Base-by-base conservation (phyloP, 2,888 invertebrate species). In the Drosophila merina region DNA sequence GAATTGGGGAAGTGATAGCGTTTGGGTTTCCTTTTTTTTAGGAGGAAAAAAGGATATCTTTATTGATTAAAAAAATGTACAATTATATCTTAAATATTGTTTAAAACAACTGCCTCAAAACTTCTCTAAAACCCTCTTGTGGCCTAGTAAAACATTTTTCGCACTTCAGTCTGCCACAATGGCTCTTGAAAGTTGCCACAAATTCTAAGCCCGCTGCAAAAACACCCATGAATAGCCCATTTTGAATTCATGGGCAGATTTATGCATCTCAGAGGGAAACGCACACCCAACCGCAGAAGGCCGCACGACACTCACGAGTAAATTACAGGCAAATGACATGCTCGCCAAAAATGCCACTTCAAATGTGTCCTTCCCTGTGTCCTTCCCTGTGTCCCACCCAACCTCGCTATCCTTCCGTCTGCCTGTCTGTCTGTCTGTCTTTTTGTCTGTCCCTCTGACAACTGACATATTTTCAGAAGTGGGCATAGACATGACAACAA, bases 401-500 rank as follows among this genome's bases (percentile, higher is more conserved):
- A 8, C 14, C 31, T 42, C 62, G 3, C 36, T 12, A 28, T 33
- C 20, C 8, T 30, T 9, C 25, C n/a, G 40, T 12, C 12, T 2
- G 2, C 5, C 10, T 2, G 9, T 20, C 25, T 12, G 40, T 12
- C 12, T 2, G 2, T 8, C 10, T 2, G 9, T 20, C 12, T 8
- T 12, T n/a, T 5, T 4, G 20, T 10, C 14, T 44, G 47, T 14
- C 54, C 57, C 50, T 52, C 71, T 78, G 80, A 78, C 83, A 84
- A 70, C 70, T 72, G 79, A 72, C 81, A 79, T 79, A 80, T 86
- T 86, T 73, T 74, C 72, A 70, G 57, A 83, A 85, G 82, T 82
- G 82, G 85, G 85, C 85, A 79, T 64, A 83, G 85, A 83, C 82
- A 85, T 85, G 82, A 79, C 79, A 85, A 79, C 79, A 82, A 77